Conservation (phyloP, 2,888 invertebrate genomes). For the Mythimna pallens region DNA sequence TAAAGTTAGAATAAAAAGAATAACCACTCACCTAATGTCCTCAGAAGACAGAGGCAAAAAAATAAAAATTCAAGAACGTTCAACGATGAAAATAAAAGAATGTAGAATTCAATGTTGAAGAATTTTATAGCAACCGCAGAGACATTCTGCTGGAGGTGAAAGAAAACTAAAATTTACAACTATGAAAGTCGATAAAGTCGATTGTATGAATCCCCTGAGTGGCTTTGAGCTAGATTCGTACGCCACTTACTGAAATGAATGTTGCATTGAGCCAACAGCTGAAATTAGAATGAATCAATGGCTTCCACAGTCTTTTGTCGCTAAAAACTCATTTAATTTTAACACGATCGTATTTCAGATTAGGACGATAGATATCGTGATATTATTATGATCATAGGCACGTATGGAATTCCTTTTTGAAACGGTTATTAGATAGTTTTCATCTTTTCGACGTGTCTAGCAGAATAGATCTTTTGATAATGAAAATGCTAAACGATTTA, state of each 20-base stretch:
- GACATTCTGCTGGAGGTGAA: conserved; percentile 57
- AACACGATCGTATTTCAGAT: conserved; percentile 30
- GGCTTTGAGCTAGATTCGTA: conserved; percentile 61
- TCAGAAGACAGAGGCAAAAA: conserved; percentile 16
- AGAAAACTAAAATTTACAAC: conserved; percentile 75
- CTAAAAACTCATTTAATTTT: conserved; percentile 55
- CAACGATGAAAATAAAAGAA: conserved; percentile 42
- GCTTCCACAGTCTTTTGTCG: conserved; percentile 48
- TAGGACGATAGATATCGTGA: conserved; percentile 13
- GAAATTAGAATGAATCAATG: conserved; percentile 69
- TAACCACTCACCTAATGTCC: neutral
- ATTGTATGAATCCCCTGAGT: conserved; percentile 75
- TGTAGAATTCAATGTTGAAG: conserved; percentile 47
- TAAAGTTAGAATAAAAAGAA: conserved; percentile 23
- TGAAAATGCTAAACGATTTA: neutral
- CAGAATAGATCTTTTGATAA: neutral
- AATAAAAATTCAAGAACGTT: conserved; percentile 11
- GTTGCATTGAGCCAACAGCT: conserved; percentile 69
- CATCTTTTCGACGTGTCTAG: neutral
- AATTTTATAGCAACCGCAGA: conserved; percentile 56
- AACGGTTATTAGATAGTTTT: conserved; percentile 1
- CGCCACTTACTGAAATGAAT: conserved; percentile 75
- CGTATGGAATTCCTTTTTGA: neutral
- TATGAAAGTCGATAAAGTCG: conserved; percentile 73
- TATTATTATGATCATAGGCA: conserved; percentile 13